These are phyloP conservation scores for Sparidentex hasta DNA, from an alignment of 2,797 vertebrate genomes.

Conservation along the genomic window DNA sequence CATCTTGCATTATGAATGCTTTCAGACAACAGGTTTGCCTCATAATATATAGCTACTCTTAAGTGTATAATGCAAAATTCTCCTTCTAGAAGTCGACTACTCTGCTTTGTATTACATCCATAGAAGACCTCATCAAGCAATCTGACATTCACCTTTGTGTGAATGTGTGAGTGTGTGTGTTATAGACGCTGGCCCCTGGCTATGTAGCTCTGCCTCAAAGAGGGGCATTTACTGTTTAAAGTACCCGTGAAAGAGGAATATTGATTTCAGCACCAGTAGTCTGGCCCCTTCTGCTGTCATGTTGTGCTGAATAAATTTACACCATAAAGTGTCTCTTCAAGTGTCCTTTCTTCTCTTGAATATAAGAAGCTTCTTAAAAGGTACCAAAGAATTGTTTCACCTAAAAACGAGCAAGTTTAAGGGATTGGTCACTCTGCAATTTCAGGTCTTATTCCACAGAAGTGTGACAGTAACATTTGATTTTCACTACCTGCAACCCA, in stretches of 20 bases:
- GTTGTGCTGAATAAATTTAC: constrained; percentile 58
- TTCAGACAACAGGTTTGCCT: constrained; percentile 8
- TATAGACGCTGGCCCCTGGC: neutral
- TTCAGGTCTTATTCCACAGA: constrained; percentile 6
- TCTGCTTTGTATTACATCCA: constrained; percentile 30
- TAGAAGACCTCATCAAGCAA: constrained; percentile 31
- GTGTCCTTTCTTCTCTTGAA: constrained; percentile 16
- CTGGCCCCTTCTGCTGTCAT: constrained; percentile 20
- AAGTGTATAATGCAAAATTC: neutral
- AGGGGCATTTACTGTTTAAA: constrained; percentile 58
- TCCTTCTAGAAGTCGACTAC: neutral
- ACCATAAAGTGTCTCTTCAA: constrained; percentile 42
- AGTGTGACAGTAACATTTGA: constrained; percentile 18
- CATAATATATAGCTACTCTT: neutral
- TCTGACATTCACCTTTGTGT: constrained; percentile 30
- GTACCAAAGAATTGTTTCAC: constrained; percentile 3
- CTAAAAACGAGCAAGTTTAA: constrained; percentile 13
- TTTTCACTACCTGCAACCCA: constrained; percentile 29
- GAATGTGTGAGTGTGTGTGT: neutral
- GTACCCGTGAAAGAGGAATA: constrained; percentile 56
- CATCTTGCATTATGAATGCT: constrained; percentile 14
- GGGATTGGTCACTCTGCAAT: constrained; percentile 1
- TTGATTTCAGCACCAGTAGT: constrained; percentile 47
- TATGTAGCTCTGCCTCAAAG: constrained; percentile 39
- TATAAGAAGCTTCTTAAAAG: constrained; percentile 1